Conservation (phyloP, 2,888 invertebrate species). For the Cabera pusaria region DNA sequence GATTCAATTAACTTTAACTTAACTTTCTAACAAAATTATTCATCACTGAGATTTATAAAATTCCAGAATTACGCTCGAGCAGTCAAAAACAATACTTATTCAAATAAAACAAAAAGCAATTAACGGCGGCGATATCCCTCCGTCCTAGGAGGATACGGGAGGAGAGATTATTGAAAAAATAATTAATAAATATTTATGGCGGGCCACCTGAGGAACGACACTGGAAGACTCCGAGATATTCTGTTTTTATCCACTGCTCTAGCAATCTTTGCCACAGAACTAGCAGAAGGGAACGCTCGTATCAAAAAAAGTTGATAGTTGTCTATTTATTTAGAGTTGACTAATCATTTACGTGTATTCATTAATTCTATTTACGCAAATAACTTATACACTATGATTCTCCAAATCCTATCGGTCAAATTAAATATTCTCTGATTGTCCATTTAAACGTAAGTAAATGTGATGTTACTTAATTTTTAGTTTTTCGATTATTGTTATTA, state of each 20-base stretch:
- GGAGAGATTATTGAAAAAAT: slow-evolving; percentile 83
- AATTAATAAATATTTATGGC: slow-evolving; percentile 84
- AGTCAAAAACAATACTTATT: slow-evolving; percentile 83
- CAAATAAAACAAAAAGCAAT: slow-evolving; percentile 84
- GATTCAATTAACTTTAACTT: slow-evolving; percentile 64
- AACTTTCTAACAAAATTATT: slow-evolving; percentile 69
- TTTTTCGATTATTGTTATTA: too few relatives aligned
- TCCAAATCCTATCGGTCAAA: too few relatives aligned
- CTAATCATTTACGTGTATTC: too few relatives aligned
- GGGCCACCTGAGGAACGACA: slow-evolving; percentile 78
- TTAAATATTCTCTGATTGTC: too few relatives aligned
- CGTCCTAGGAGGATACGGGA: slow-evolving; percentile 72
- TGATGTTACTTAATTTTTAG: too few relatives aligned
- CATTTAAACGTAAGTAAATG: too few relatives aligned
- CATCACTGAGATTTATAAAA: slow-evolving; percentile 74
- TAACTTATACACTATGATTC: too few relatives aligned
- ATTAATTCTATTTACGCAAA: too few relatives aligned
- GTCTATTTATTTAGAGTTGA: too few relatives aligned
- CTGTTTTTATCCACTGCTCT: slow-evolving; percentile 73
- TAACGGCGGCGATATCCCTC: slow-evolving; percentile 80
- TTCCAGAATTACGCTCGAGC: slow-evolving; percentile 66
- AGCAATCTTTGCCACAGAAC: slow-evolving; percentile 37
- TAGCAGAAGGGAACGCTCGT: too few relatives aligned
- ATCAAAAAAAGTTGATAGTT: too few relatives aligned
- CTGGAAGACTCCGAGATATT: slow-evolving; percentile 48